A percentile compares a stretch with the other conserved stretches of the same genome.
Evolutionary conservation across 2,797 vertebrate species (phyloP).

Genomic region (Ceryle rudis): DNA sequence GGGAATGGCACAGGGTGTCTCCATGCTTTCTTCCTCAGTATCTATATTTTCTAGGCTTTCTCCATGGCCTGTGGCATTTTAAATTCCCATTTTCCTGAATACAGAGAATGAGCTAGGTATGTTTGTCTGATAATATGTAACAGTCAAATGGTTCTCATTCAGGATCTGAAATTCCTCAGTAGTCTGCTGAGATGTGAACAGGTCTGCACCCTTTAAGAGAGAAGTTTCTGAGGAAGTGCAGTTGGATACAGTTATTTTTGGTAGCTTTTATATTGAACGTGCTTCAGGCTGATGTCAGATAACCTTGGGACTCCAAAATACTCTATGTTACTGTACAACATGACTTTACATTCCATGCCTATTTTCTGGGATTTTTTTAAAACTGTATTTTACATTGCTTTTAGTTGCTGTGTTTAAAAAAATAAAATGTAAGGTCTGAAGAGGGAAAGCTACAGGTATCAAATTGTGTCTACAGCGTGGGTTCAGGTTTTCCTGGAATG

Average conservation of each 20-base stretch:
- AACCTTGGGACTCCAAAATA: neutral
- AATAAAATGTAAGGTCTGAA: neutral
- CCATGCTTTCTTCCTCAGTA: neutral
- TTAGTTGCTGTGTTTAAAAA: neutral
- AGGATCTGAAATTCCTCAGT: neutral
- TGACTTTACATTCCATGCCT: neutral
- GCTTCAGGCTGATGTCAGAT: neutral
- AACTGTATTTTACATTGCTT: neutral
- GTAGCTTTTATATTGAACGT: neutral
- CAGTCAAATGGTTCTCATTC: neutral
- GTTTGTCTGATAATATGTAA: neutral
- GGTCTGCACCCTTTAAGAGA: neutral
- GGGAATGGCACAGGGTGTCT: neutral
- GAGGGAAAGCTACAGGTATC: neutral
- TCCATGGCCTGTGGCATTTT: neutral
- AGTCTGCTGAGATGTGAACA: neutral
- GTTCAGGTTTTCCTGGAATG: constrained; percentile 61
- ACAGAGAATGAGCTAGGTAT: neutral
- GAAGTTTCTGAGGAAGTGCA: neutral
- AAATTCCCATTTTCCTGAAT: neutral
- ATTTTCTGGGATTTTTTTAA: neutral
- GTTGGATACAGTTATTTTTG: neutral
- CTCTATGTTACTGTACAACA: neutral
- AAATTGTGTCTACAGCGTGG: constrained; percentile 18
- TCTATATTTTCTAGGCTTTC: neutral